Conservation (phyloP, 2,888 invertebrate species). For the Cantharis flavilabris region DNA sequence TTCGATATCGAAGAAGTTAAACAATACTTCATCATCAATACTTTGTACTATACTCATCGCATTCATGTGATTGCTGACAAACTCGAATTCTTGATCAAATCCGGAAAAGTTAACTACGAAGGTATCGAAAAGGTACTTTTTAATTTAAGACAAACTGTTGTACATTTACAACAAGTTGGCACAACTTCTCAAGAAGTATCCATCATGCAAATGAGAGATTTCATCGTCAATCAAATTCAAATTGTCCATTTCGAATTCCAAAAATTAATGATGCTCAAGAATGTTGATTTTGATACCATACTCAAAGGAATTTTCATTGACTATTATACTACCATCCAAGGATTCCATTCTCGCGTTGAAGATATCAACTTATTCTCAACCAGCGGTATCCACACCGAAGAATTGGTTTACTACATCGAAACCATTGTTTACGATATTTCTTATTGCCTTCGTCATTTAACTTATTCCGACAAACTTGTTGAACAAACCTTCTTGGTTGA, state of each 20-base stretch:
- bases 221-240: conserved; percentile 8
- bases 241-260: conserved; percentile 6
- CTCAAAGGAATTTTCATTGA: conserved; percentile 6
- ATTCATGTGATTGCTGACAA: conserved; percentile 1
- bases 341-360: conserved; percentile 5
- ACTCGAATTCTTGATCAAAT: conserved; percentile 1
- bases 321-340: conserved; percentile 7
- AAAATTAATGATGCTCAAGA: background rate
- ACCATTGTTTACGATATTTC: conserved; percentile 2
- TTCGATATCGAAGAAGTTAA: conserved; percentile 3
- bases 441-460: background rate
- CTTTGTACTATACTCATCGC: conserved; percentile 1
- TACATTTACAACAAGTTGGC: conserved; percentile 9
- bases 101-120: background rate
- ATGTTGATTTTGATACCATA: background rate
- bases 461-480: background rate
- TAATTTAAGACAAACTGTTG: background rate
- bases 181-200: background rate
- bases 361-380: background rate
- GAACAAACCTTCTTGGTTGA: conserved; percentile 3
- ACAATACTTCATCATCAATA: conserved; percentile 8
- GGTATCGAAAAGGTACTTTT: background rate
- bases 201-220: background rate
- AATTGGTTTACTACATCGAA: conserved; percentile 7
- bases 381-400: background rate